Evolutionary conservation across 2,888 invertebrate species (phyloP).

Genomic region (Dorcus hopei): DNA sequence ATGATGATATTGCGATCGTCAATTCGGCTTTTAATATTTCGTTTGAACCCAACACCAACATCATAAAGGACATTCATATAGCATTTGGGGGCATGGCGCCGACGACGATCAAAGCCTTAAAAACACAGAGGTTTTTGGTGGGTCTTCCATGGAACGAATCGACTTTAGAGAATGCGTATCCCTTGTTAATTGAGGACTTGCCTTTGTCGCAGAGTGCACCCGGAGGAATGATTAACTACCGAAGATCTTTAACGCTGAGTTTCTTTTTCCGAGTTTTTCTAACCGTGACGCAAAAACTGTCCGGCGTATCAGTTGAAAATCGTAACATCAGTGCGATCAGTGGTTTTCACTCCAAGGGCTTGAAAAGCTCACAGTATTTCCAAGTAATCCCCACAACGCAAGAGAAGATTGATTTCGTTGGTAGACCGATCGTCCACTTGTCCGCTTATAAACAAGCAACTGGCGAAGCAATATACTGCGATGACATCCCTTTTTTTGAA

Average conservation of each 20-base stretch:
- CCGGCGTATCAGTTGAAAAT: conserved; percentile 41
- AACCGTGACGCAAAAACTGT: conserved; percentile 54
- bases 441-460: conserved; percentile 87
- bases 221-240: conserved; percentile 66
- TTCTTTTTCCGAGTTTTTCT: conserved; percentile 71
- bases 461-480: conserved; percentile 88
- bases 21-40: conserved; percentile 77
- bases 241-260: conserved; percentile 65
- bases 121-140: conserved; percentile 48
- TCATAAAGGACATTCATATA: conserved; percentile 63
- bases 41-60: conserved; percentile 38
- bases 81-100: conserved; percentile 95
- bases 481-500: conserved; percentile 76
- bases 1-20: conserved; percentile 95
- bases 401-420: conserved; percentile 56
- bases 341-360: conserved; percentile 56
- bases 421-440: conserved; percentile 71
- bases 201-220: conserved; percentile 68
- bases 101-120: conserved; percentile 70
- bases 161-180: conserved; percentile 55
- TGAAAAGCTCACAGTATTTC: conserved; percentile 72
- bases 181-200: conserved; percentile 69
- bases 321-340: conserved; percentile 57
- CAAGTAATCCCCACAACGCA: conserved; percentile 57
- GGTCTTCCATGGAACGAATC: conserved; percentile 39